These are phyloP conservation scores for Anas platyrhynchos DNA, from an alignment of 2,113 vertebrate genomes.

Conservation along the genomic window DNA sequence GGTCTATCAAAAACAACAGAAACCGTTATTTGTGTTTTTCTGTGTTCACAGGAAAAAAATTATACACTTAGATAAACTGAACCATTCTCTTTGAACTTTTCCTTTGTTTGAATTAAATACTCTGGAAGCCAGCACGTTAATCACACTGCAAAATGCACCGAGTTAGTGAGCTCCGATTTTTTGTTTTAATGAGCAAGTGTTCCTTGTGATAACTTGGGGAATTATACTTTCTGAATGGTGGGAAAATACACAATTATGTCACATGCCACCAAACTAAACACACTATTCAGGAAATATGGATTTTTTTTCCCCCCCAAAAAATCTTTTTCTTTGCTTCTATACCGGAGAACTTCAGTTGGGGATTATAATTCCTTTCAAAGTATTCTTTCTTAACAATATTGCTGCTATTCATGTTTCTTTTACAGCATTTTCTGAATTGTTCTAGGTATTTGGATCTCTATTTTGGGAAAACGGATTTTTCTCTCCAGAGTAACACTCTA, in stretches of 20 bases:
- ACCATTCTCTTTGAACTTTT: constrained; percentile 1
- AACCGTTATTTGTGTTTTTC: background rate
- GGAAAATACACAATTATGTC: constrained; percentile 27
- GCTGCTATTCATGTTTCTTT: background rate
- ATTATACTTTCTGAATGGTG: constrained; percentile 43
- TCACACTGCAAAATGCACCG: background rate
- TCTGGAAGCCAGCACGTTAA: background rate
- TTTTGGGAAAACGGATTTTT: background rate
- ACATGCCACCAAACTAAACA: background rate
- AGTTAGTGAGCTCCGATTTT: background rate
- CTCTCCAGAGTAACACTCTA: accelerated
- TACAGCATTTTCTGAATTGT: background rate
- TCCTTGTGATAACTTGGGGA: constrained; percentile 16
- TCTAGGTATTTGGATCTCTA: background rate
- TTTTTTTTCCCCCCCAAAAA: background rate
- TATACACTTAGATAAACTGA: background rate
- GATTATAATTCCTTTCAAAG: constrained; percentile 7
- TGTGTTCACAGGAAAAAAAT: background rate
- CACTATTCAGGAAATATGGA: background rate
- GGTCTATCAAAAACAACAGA: background rate
- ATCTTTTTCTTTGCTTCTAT: background rate
- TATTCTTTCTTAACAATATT: background rate
- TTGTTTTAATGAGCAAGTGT: background rate
- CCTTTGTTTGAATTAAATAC: constrained; percentile 19
- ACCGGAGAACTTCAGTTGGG: background rate